These are phyloP conservation scores for Anabacerthia variegaticeps DNA, from an alignment of 2,797 vertebrate species.

Conservation along the genomic window DNA sequence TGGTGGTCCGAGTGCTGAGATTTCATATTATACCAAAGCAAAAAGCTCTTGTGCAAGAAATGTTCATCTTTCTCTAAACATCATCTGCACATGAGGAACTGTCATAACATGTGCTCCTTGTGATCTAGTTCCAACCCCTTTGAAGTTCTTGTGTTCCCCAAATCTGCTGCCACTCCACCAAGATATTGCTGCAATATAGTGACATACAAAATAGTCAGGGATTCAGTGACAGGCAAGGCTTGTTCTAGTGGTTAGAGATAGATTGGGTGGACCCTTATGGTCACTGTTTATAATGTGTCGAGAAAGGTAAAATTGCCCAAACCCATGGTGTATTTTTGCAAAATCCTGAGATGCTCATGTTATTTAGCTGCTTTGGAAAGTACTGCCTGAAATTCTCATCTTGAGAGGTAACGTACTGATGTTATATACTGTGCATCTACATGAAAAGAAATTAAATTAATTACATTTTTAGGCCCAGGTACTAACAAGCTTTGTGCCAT, in stretches of 20 bases:
- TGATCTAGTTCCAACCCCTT: rapidly evolving
- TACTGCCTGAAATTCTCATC: background rate
- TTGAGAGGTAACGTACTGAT: background rate
- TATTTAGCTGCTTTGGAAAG: background rate
- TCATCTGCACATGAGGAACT: background rate
- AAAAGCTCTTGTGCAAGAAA: background rate
- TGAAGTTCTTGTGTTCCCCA: background rate
- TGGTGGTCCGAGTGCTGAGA: background rate
- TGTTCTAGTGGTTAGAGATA: background rate
- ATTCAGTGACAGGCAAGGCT: background rate
- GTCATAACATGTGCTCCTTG: rapidly evolving
- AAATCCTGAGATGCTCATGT: background rate
- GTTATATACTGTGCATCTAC: background rate
- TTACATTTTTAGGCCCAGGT: background rate
- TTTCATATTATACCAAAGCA: rapidly evolving
- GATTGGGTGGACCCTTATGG: background rate
- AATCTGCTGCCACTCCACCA: background rate
- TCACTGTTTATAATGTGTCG: background rate
- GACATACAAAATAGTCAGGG: background rate
- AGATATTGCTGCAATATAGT: background rate
- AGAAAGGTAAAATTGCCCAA: background rate
- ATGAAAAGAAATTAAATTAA: slow-evolving; percentile 13
- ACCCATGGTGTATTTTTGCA: background rate
- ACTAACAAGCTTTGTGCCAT: background rate
- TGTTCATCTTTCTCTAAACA: background rate